Base-by-base conservation (phyloP, 2,113 vertebrate species). In the Progne subis region DNA sequence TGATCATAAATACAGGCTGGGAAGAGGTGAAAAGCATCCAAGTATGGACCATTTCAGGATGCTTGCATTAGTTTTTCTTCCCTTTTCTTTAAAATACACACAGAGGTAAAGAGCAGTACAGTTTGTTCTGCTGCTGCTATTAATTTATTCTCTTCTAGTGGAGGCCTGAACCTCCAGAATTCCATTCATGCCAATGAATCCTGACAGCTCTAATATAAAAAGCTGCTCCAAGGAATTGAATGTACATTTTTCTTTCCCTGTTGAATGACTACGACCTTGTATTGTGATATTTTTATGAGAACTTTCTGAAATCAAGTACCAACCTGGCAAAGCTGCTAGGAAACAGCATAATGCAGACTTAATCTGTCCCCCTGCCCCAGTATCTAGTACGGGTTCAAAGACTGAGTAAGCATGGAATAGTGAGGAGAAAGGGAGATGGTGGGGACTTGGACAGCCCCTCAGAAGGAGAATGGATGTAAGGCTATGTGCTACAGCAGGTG, bases 221-320 rank as follows among this genome's bases (percentile, higher is more conserved):
- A 86, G 18, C 76, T 55, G 84, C 49, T 94, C 24, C 70, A 92
- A 94, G 53, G 52, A 96, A 86, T 59, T 77, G 63, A 84, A 49
- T 56, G 20, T 31, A 20, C 77, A 86, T 69, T 95, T 74, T 88
- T 49, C 29, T 43, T 50, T 46, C 19, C 63, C 52, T 76, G 39
- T 47, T n/a, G 57, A 77, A 93, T 68, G 13, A 32, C 34, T 76
- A 14, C 32, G 44, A 37, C 3, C 11, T 92, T 90, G 61, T 24
- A 72, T 12, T 50, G 52, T 60, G 28, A 26, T 59, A 68, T 69
- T 75, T 96, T 88, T 50, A 68, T 59, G 18, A 92, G 49, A 95
- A 75, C 21, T 64, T 92, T 60, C 61, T 70, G 50, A 84, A 94
- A 78, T 84, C 18, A 72, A 78, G 43, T 18, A 85, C 8, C n/a